These are phyloP conservation scores for Lycocorax pyrrhopterus DNA, from an alignment of 2,113 vertebrate species.

Conservation along the genomic window DNA sequence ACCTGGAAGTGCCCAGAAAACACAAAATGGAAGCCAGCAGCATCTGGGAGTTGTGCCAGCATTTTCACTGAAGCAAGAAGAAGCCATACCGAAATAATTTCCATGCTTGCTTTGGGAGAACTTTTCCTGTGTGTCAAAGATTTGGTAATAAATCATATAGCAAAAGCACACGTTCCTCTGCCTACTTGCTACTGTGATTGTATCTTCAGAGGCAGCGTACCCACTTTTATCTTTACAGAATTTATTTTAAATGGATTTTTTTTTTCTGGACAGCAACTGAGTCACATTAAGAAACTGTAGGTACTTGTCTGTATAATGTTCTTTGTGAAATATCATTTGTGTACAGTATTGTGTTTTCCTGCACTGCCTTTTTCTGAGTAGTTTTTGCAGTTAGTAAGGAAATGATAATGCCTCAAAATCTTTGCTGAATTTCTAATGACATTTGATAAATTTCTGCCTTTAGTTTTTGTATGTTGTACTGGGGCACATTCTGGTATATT, in stretches of 20 bases:
- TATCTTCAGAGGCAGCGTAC: not conserved
- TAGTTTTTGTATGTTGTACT: not conserved
- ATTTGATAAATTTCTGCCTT: not conserved
- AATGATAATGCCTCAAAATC: not conserved
- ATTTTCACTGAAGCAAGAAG: slow-evolving; percentile 23
- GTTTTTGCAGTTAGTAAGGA: not conserved
- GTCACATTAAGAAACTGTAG: not conserved
- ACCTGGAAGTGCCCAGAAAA: not conserved
- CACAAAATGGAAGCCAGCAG: slow-evolving; percentile 1
- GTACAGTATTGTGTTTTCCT: not conserved
- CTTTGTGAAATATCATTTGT: not conserved
- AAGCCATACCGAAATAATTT: not conserved
- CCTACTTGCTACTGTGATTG: not conserved
- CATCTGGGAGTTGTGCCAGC: not conserved
- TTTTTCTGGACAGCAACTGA: not conserved
- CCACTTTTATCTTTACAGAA: not conserved
- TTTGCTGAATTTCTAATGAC: not conserved
- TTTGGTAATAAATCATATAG: not conserved
- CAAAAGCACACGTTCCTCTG: not conserved
- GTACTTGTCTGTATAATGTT: not conserved
- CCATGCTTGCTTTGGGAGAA: not conserved
- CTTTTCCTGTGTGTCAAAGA: slow-evolving; percentile 1
- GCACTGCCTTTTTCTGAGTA: not conserved
- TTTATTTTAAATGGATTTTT: not conserved
- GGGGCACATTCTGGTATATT: not conserved